Conservation (phyloP, 2,888 invertebrate species). For the Sipha maydis region DNA sequence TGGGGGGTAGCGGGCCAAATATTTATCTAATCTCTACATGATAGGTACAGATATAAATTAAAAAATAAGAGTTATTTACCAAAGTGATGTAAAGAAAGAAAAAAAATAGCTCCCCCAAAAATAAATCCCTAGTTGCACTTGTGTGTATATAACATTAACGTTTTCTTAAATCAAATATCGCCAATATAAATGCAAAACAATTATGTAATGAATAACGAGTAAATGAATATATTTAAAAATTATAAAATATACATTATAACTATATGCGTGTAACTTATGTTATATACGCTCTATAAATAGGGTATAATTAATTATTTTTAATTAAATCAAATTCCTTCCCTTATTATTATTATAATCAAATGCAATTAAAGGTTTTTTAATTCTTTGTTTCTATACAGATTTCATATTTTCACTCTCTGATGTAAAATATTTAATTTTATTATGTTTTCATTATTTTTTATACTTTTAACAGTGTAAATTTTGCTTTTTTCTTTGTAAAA, state of each 20-base stretch:
- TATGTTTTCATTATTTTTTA: not conserved
- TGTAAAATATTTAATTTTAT: no score
- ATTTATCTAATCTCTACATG: no score
- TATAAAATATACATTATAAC: not conserved
- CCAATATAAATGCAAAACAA: not conserved
- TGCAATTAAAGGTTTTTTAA: no score
- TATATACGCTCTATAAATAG: not conserved
- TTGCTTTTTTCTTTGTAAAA: not conserved
- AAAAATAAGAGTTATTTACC: no score
- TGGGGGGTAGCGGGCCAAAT: no score
- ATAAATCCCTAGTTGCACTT: no score
- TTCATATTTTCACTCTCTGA: no score
- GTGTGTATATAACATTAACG: no score
- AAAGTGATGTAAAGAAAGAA: no score
- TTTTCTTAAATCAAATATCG: not conserved
- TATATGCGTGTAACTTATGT: not conserved
- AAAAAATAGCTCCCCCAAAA: no score
- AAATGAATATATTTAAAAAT: not conserved
- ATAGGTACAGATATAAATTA: no score
- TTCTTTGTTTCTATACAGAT: no score
- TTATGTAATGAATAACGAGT: not conserved
- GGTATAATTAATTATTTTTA: not conserved
- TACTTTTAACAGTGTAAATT: not conserved
- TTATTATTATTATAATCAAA: not conserved
- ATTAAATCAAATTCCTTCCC: not conserved